Evolutionary conservation across 2,888 invertebrate species (phyloP).

Genomic region (Penaeus monodon): DNA sequence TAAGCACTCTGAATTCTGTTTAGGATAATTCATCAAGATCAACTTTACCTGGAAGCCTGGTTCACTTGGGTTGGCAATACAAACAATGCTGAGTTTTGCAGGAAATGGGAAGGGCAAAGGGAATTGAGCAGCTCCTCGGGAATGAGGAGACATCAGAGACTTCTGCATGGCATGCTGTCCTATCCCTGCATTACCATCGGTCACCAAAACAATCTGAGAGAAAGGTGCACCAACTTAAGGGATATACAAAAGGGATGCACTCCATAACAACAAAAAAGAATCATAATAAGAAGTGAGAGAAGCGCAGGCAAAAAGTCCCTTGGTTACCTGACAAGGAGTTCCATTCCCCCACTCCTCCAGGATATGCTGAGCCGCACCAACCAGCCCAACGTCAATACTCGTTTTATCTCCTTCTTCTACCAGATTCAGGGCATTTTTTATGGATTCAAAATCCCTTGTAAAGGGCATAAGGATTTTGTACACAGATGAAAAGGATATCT

Average conservation of each 20-base stretch:
- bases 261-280: not conserved
- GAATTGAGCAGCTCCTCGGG: constrained; percentile 70
- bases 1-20: no score
- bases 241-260: not conserved
- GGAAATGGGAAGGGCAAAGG: constrained; percentile 86
- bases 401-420: constrained; percentile 90
- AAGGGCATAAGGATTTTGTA: constrained; percentile 73
- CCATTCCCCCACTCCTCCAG: constrained; percentile 91
- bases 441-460: constrained; percentile 62
- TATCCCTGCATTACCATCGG: constrained; percentile 82
- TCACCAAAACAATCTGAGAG: constrained; percentile 78
- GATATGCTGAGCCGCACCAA: constrained; percentile 83
- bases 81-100: constrained; percentile 78
- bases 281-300: no score
- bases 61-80: constrained; percentile 69
- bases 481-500: constrained; percentile 74
- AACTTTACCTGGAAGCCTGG: constrained; percentile 50
- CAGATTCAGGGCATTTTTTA: constrained; percentile 73
- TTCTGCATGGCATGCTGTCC: constrained; percentile 76
- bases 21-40: not conserved
- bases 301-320: no score
- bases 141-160: constrained; percentile 66
- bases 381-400: constrained; percentile 83
- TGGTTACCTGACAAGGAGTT: constrained; percentile 82
- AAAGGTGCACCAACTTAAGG: constrained; percentile 31